Evolutionary conservation across 1,140 invertebrate species (phyloP).

Genomic region (Charaxes varanes): DNA sequence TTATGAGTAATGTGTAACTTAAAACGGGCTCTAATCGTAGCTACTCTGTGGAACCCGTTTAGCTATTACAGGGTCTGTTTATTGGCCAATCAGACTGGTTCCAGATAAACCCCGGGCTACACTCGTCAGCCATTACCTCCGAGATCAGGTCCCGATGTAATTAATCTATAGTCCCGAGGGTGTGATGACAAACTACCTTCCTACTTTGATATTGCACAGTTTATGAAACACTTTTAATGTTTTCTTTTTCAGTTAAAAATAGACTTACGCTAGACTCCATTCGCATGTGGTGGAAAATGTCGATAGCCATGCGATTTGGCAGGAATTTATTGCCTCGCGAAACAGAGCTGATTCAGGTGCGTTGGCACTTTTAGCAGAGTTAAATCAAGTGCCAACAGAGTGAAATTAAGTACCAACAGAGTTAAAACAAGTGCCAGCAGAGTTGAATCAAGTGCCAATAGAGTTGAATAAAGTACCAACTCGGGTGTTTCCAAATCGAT

Average conservation of each 20-base stretch:
- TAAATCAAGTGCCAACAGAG: too few species aligned
- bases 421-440: too few species aligned
- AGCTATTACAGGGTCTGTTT: conserved; percentile 23
- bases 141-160: conserved; percentile 6
- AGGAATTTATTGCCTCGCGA: too few species aligned
- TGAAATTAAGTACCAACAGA: too few species aligned
- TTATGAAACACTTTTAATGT: background rate
- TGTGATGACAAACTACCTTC: conserved; percentile 12
- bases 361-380: too few species aligned
- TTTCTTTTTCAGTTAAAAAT: conserved; percentile 23
- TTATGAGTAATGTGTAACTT: too few species aligned
- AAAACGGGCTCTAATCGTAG: conserved; percentile 6
- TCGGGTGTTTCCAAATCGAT: too few species aligned
- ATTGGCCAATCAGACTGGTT: conserved; percentile 28
- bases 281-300: too few species aligned
- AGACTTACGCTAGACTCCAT: conserved; percentile 4
- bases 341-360: too few species aligned
- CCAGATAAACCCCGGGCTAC: conserved; percentile 11
- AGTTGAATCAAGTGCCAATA: too few species aligned
- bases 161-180: conserved; percentile 9
- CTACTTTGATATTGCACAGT: conserved; percentile 1
- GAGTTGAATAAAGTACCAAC: too few species aligned
- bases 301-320: too few species aligned
- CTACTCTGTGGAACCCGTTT: conserved; percentile 20
- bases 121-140: conserved; percentile 11